Base-by-base conservation (phyloP, 2,888 invertebrate species). In the Argyresthia albistria region DNA sequence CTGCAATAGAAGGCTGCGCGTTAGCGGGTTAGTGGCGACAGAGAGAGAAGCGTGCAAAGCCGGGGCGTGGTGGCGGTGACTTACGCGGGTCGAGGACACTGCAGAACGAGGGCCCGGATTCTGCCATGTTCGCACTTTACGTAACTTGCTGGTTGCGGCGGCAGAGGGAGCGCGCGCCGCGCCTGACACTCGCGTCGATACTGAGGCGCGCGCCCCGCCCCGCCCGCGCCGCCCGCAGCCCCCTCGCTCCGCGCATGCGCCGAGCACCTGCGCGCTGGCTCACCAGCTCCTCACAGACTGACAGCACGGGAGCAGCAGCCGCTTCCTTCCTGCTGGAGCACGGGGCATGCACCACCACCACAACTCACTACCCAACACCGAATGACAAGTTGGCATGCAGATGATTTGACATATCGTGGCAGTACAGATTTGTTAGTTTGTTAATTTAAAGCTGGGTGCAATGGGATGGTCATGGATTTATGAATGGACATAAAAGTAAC, bases 1-100 rank as follows among this genome's bases (percentile, higher is more conserved):
- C 96, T 96, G 94, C 71, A 95, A 93, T 88, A 87, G 89, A 90
- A 82, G 81, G 81, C 80, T 73, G 81, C 78, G 82, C 71, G 86
- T 86, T 86, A 87, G 86, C 82, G 83, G 80, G 86, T 87, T 84
- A 86, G 87, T 87, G 71, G 84, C 86, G 83, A 84, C 72, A 81
- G 77, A 71, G 70, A 75, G 62, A 60, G 55, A 76, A 76, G 75
- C 75, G 71, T 46, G 71, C 69, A 63, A 79, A 74, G 76, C 73
- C 62, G 59, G 63, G 67, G 65, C 69, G 70, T 46, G 54, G 59
- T 61, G 46, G 43, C 39, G 58, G 51, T 57, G 70, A 81, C 86
- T 86, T 79, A 87, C 87, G 63, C 60, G 81, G 86, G 75, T 80
- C 63, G 75, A 87, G 84, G 60, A 84, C 78, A 73, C 79, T 78